Evolutionary conservation across 2,888 invertebrate genomes (phyloP).

Genomic region (Empis stercorea): DNA sequence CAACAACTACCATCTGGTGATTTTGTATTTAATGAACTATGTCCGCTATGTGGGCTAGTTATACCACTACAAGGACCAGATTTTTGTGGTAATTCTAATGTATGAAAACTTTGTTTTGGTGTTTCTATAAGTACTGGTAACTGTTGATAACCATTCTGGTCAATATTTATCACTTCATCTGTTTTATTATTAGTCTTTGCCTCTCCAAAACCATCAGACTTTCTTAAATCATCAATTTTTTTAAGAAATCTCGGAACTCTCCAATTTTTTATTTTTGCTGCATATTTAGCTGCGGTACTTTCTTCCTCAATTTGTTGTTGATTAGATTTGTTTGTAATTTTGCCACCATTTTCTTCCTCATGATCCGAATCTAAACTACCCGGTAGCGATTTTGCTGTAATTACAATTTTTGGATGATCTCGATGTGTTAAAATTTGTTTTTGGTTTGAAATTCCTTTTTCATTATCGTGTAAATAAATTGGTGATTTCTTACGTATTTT

Average conservation of each 20-base stretch:
- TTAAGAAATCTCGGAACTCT: constrained; percentile 55
- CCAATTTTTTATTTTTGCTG: constrained; percentile 50
- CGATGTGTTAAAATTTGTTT: constrained; percentile 19
- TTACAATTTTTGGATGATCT: constrained; percentile 37
- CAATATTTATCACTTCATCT: constrained; percentile 25
- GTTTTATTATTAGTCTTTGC: constrained; percentile 2
- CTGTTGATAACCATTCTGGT: constrained; percentile 46
- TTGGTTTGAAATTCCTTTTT: constrained; percentile 15
- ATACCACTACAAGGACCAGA: constrained; percentile 17
- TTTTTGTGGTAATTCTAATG: constrained; percentile 35
- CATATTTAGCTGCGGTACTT: constrained; percentile 27
- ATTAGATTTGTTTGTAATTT: constrained; percentile 17
- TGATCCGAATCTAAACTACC: constrained; percentile 69
- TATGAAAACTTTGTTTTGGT: constrained; percentile 33
- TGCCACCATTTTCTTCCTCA: constrained; percentile 42
- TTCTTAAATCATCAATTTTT: constrained; percentile 39
- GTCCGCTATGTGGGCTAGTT: constrained; percentile 18
- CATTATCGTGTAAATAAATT: constrained; percentile 9
- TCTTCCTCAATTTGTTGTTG: constrained; percentile 38
- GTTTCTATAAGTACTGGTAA: constrained; percentile 52
- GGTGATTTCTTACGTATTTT: constrained; percentile 29
- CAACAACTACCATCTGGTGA: constrained; percentile 30
- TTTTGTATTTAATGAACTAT: constrained; percentile 7
- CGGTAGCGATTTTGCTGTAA: constrained; percentile 62
- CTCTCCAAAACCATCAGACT: constrained; percentile 10